Conservation (phyloP, 2,888 invertebrate genomes). For the Catocala nupta region DNA sequence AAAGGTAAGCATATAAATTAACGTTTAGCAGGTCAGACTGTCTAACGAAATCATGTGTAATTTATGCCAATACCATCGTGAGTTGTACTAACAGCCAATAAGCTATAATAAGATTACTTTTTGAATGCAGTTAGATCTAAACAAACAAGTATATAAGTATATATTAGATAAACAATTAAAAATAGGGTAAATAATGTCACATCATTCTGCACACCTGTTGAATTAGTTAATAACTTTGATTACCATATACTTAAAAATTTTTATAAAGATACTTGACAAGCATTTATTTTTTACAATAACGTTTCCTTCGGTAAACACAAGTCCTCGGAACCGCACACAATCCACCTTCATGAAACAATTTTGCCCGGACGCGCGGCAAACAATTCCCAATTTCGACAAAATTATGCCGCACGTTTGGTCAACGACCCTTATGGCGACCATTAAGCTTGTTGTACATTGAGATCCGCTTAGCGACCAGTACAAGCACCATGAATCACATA, state of each 20-base stretch:
- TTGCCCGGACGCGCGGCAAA: slow-evolving; percentile 19
- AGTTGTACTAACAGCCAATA: no score
- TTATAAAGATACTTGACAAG: slow-evolving; percentile 15
- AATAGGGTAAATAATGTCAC: not conserved
- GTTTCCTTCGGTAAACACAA: slow-evolving; percentile 10
- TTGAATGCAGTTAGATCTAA: no score
- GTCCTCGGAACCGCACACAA: slow-evolving; percentile 17
- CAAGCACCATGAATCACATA: not conserved
- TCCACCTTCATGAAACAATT: slow-evolving; percentile 23
- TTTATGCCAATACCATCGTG: no score
- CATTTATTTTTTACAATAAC: slow-evolving; percentile 22
- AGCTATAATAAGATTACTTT: no score
- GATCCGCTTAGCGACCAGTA: slow-evolving; percentile 19
- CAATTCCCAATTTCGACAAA: slow-evolving; percentile 25
- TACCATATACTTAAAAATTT: slow-evolving; percentile 7
- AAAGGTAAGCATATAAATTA: no score
- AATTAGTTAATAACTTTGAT: slow-evolving; percentile 16
- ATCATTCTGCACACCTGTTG: slow-evolving; percentile 15
- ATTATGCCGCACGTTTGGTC: slow-evolving; percentile 18
- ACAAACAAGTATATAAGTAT: no score
- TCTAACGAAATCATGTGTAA: no score
- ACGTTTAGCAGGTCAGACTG: no score
- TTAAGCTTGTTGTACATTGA: slow-evolving; percentile 19
- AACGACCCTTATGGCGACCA: slow-evolving; percentile 7
- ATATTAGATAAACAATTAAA: not conserved